Conservation (phyloP, 2,113 vertebrate genomes). For the Epinephelus moara region DNA sequence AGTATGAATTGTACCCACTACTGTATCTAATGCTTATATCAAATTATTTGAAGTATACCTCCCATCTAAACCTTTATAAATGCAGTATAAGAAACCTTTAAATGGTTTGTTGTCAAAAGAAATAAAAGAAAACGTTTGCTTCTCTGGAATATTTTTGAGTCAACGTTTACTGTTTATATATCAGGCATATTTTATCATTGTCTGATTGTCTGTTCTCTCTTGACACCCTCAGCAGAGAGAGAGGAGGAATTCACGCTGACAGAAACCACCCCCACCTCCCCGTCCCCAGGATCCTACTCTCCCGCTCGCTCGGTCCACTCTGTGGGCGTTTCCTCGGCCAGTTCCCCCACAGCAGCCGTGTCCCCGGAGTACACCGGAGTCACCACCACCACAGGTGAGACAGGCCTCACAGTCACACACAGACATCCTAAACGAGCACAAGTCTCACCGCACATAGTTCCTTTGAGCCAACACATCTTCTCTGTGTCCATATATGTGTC, state of each 20-base stretch:
- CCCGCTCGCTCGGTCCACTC: slow-evolving; percentile 93
- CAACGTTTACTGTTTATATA: neutral
- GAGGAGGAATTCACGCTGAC: slow-evolving; percentile 89
- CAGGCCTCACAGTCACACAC: slow-evolving; percentile 9
- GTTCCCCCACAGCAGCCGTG: slow-evolving; percentile 89
- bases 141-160: neutral
- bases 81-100: neutral
- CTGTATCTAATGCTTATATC: too few species aligned
- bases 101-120: neutral
- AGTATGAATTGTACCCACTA: too few species aligned
- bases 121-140: neutral
- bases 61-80: neutral
- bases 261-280: slow-evolving; percentile 88
- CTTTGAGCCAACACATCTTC: slow-evolving; percentile 71
- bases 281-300: slow-evolving; percentile 92
- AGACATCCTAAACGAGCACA: slow-evolving; percentile 8
- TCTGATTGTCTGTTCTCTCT: neutral
- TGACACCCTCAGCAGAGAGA: slow-evolving; percentile 84
- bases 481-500: slow-evolving; percentile 83
- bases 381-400: slow-evolving; percentile 90
- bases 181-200: neutral
- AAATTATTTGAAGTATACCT: too few species aligned
- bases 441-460: slow-evolving; percentile 49
- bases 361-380: slow-evolving; percentile 92
- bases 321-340: slow-evolving; percentile 87